Base-by-base conservation (phyloP, 2,797 vertebrate species). In the Notoglanidium macrostoma region DNA sequence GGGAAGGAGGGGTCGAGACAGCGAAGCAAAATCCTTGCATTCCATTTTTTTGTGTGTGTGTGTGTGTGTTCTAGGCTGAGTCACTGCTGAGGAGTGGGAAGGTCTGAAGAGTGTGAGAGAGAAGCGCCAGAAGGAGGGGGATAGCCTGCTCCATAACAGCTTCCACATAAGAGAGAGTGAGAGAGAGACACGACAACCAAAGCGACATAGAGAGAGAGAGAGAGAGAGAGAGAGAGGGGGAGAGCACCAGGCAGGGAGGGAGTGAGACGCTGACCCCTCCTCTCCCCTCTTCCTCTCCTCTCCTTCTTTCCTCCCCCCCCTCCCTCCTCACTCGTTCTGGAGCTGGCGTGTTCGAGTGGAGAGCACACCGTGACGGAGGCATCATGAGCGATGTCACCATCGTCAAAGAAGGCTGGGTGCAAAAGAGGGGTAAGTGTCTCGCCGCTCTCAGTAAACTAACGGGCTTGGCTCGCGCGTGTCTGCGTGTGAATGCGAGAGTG, bases 371-470 rank as follows among this genome's bases (percentile, higher is more conserved):
- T 96, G 97, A 96, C 85, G 67, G 88, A 97, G 97, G 96, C 97
- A 98, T 95, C 97, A 99, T 99, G 98, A 98, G 97, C 96, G 98
- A 99, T 99, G 97, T 98, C 95, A 99, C 97, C 96, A 97, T 99
- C 95, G 97, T 99, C 95, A 99, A 97, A 95, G 98, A 99, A 97
- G 98, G 98, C 93, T 99, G 98, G 98, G 97, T 99, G 93, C 98
- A 99, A 95, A 99, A 99, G 96, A 97, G 98, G 95, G 98, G 98
- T 99, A 94, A 98, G 97, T 96, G 94, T 88, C 91, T 85, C 59
- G 67, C 88, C 87, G 84, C 90, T 91, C 91, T 91, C 90, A 86
- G 89, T 90, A 79, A 83, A 85, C 76, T 91, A 81, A 84, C 51
- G 55, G 65, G 83, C 78, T 87, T 68, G 51, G 63, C 79, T 86